A percentile compares a stretch with the other conserved stretches of the same genome.
Evolutionary conservation across 2,888 invertebrate genomes (phyloP).

Genomic region (Trissolcus japonicus): DNA sequence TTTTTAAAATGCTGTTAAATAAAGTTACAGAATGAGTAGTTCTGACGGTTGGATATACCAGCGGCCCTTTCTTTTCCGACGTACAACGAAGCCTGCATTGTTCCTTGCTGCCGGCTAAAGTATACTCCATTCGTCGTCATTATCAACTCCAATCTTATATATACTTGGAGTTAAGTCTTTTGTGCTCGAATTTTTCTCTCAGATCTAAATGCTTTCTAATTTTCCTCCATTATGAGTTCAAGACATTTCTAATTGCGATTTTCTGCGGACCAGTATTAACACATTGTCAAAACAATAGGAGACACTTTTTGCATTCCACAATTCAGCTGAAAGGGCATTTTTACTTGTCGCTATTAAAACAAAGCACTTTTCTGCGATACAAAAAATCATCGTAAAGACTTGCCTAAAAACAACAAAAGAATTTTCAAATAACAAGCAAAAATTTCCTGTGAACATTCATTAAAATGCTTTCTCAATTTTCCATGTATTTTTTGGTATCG

Average conservation of each 20-base stretch:
- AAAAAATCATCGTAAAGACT: background rate
- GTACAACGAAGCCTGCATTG: constrained; percentile 44
- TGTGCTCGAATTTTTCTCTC: constrained; percentile 32
- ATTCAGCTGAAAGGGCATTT: constrained; percentile 12
- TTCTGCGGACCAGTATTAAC: constrained; percentile 16
- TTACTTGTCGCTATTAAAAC: constrained; percentile 13
- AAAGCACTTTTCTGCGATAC: constrained; percentile 5
- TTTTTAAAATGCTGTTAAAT: constrained; percentile 42
- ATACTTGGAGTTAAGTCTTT: constrained; percentile 26
- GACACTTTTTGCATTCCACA: background rate
- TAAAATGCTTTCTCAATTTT: too few relatives aligned
- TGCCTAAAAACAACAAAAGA: too few relatives aligned
- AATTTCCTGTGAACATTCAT: too few relatives aligned
- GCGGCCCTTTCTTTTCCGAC: constrained; percentile 46
- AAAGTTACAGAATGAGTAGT: constrained; percentile 17
- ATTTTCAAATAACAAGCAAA: too few relatives aligned
- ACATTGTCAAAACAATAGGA: constrained; percentile 29
- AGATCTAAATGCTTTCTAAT: constrained; percentile 38
- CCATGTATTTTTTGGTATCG: too few relatives aligned
- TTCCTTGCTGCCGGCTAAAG: constrained; percentile 21
- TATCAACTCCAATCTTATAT: constrained; percentile 50
- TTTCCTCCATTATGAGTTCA: constrained; percentile 23
- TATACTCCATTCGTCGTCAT: constrained; percentile 51
- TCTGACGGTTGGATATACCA: constrained; percentile 46
- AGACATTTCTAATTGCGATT: constrained; percentile 20